phyloP scores from a whole-genome alignment of 2,797 vertebrate species.

The Streptopelia turtur region DNA sequence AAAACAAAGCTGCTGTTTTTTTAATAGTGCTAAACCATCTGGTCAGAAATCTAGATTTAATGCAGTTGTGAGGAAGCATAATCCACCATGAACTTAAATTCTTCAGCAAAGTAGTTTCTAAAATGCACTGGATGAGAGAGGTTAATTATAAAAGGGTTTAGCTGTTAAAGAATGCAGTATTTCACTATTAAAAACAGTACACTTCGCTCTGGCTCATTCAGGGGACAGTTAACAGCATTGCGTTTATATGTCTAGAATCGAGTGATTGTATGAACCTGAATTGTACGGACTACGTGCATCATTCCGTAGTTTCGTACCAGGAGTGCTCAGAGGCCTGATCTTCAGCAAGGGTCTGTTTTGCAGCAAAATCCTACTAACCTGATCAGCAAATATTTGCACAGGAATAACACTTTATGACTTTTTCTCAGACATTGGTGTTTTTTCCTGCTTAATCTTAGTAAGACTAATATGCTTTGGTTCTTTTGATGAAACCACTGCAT shows the following conservation, averaged over 20 bases:
- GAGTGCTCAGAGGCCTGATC: background rate
- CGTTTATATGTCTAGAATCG: background rate
- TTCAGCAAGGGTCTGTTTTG: background rate
- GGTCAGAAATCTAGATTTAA: constrained; percentile 2
- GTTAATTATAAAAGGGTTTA: background rate
- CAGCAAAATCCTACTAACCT: background rate
- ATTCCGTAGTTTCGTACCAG: background rate
- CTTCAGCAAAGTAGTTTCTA: background rate
- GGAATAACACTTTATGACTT: background rate
- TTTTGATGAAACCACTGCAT: background rate
- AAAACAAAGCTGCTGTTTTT: background rate
- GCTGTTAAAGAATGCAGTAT: background rate
- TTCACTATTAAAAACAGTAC: background rate
- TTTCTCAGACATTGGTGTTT: background rate
- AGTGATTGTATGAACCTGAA: background rate
- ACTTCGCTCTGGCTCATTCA: background rate
- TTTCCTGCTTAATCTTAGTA: background rate
- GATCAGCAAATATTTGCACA: background rate
- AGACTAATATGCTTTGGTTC: background rate
- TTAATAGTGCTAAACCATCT: background rate
- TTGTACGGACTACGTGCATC: background rate
- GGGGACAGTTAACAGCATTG: background rate
- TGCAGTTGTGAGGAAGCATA: background rate
- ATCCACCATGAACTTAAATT: background rate
- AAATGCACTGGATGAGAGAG: background rate